These are phyloP conservation scores for Clarias gariepinus DNA, from an alignment of 2,113 vertebrate genomes.

Conservation along the genomic window DNA sequence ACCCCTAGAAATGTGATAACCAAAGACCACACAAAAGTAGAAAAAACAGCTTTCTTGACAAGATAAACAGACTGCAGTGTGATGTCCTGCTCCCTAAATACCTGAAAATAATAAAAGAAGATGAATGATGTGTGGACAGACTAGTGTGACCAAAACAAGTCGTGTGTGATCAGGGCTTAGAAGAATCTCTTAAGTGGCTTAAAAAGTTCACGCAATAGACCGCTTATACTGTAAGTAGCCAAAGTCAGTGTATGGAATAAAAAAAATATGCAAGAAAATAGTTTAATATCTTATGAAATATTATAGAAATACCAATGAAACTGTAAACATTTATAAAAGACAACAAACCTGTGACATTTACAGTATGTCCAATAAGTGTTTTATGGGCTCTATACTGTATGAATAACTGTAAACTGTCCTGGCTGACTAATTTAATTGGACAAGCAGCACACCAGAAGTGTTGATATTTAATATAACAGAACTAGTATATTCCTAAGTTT, in stretches of 20 bases:
- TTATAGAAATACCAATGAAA: neutral
- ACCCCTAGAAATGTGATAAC: neutral
- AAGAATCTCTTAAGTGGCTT: neutral
- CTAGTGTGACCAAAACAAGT: conserved; percentile 10
- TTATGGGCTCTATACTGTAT: neutral
- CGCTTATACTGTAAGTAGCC: neutral
- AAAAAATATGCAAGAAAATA: neutral
- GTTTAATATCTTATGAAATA: neutral
- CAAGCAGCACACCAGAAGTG: neutral
- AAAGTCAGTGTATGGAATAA: neutral
- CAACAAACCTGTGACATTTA: neutral
- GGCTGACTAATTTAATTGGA: neutral
- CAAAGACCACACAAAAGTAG: conserved; percentile 10
- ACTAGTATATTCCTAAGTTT: neutral
- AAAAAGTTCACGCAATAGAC: neutral
- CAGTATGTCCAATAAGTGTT: neutral
- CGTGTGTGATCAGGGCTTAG: neutral
- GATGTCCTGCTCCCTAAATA: conserved; percentile 2
- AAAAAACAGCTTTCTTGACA: conserved; percentile 3
- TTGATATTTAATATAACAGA: neutral
- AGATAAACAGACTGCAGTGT: conserved; percentile 31
- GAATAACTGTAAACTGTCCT: neutral
- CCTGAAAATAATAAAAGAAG: conserved; percentile 6
- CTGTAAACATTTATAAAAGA: neutral
- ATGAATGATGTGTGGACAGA: neutral